Evolutionary conservation across 2,888 invertebrate genomes (phyloP).

Genomic region (Danaus chrysippus): DNA sequence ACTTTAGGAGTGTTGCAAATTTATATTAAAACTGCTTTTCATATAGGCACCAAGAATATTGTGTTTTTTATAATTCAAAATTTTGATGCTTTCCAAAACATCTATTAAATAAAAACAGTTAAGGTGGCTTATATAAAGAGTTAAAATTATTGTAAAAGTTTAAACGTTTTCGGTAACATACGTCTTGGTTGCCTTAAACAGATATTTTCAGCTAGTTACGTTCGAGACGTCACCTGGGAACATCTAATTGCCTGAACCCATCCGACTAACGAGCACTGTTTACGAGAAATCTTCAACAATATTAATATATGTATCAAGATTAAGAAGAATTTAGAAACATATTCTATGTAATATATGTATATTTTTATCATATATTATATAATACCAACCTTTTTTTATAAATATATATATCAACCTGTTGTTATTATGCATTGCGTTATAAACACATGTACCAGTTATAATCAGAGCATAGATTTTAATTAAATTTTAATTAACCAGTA

Average conservation of each 20-base stretch:
- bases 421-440: too few relatives aligned
- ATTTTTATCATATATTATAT: too few relatives aligned
- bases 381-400: too few relatives aligned
- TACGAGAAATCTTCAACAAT: constrained; percentile 19
- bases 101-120: too few relatives aligned
- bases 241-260: constrained; percentile 62
- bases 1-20: constrained; percentile 9
- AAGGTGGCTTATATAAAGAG: constrained; percentile 1
- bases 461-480: too few relatives aligned
- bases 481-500: constrained; percentile 23
- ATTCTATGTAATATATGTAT: too few relatives aligned
- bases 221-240: constrained; percentile 67
- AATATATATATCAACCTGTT: too few relatives aligned
- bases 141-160: constrained; percentile 4
- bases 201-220: constrained; percentile 67
- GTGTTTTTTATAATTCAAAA: too few relatives aligned
- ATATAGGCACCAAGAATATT: too few relatives aligned
- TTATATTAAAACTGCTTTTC: background rate
- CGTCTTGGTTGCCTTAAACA: constrained; percentile 52
- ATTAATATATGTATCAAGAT: constrained; percentile 10
- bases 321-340: too few relatives aligned
- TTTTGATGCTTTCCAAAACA: too few relatives aligned
- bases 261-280: constrained; percentile 32
- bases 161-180: constrained; percentile 23
- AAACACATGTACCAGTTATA: too few relatives aligned